Conservation (phyloP, 2,113 vertebrate genomes). For the Menidia beryllina region DNA sequence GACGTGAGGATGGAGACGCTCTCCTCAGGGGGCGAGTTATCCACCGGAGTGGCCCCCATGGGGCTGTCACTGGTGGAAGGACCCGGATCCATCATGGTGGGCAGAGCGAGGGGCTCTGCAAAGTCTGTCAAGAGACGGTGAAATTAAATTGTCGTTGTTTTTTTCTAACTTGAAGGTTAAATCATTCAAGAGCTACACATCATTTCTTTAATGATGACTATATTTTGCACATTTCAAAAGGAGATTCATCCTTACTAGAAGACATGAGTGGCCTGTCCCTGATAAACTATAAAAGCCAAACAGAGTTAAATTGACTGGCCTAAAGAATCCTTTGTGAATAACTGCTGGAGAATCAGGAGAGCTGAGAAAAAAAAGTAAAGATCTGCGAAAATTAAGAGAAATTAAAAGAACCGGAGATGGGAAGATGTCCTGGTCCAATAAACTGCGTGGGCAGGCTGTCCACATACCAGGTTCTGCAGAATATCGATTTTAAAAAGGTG, state of each 20-base stretch:
- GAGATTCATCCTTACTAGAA: neutral
- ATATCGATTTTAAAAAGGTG: neutral
- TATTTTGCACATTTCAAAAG: neutral
- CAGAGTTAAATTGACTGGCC: neutral
- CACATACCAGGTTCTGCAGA: neutral
- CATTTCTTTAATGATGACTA: neutral
- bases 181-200: neutral
- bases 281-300: neutral
- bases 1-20: conserved; percentile 93
- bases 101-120: conserved; percentile 89
- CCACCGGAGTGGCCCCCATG: conserved; percentile 74
- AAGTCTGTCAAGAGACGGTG: conserved; percentile 84
- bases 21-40: conserved; percentile 94
- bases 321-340: neutral
- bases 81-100: conserved; percentile 85
- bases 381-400: too few relatives aligned
- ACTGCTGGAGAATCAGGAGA: neutral
- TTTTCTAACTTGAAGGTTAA: neutral
- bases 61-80: conserved; percentile 80
- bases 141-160: neutral
- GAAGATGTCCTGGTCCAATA: neutral
- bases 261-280: neutral
- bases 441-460: neutral
- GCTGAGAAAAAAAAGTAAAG: neutral
- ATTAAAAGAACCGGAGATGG: neutral